Conservation (phyloP, 2,888 invertebrate species). For the Noctua janthe region DNA sequence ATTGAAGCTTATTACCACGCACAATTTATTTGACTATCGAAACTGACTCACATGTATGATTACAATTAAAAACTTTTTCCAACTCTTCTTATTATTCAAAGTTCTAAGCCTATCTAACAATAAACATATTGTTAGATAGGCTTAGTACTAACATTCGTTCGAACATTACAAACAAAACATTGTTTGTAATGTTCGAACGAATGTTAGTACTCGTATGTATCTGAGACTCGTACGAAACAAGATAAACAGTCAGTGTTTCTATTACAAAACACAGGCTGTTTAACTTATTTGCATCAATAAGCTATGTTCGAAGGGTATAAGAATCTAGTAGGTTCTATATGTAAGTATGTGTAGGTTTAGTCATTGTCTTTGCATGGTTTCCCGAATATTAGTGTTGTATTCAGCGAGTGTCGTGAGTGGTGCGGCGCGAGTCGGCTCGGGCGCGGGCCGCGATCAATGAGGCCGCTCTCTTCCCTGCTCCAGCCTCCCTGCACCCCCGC, state of each 20-base stretch:
- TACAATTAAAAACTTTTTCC: conserved; percentile 9
- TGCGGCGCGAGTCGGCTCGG: conserved; percentile 71
- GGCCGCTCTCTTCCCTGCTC: conserved; percentile 77
- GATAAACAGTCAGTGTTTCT: not conserved
- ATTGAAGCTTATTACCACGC: conserved; percentile 65
- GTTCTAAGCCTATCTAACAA: no score
- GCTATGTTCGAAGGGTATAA: not conserved
- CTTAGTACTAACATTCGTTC: no score
- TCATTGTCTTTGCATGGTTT: conserved; percentile 36
- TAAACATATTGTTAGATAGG: no score
- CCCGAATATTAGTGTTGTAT: conserved; percentile 27
- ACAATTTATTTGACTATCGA: conserved; percentile 40
- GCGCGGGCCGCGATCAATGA: conserved; percentile 89
- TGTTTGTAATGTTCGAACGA: not conserved
- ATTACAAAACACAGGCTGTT: conserved; percentile 1
- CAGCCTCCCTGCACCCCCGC: conserved; percentile 69
- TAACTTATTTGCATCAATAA: not conserved
- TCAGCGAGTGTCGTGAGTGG: conserved; percentile 75
- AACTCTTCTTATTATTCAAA: not conserved
- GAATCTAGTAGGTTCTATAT: conserved; percentile 7
- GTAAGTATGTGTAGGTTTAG: conserved; percentile 1
- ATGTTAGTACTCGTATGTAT: conserved; percentile 22
- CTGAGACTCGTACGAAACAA: not conserved
- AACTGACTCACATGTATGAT: conserved; percentile 16
- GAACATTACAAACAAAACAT: no score